Evolutionary conservation across 1,140 invertebrate genomes (phyloP).

Genomic region (Venustaconcha ellipsiformis): DNA sequence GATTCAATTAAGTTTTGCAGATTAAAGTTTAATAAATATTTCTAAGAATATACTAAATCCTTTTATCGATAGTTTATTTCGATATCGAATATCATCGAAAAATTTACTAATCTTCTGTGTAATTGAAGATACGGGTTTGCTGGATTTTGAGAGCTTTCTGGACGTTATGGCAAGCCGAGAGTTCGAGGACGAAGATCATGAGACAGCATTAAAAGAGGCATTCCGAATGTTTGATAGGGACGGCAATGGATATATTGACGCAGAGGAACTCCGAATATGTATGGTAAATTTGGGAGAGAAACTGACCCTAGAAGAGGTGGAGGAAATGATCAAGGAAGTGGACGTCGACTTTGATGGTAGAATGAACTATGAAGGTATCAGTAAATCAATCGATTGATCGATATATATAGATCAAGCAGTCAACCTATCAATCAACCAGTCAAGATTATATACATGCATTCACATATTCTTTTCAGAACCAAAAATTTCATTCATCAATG

Average conservation of each 20-base stretch:
- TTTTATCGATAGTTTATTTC: too few relatives aligned
- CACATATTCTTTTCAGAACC: not conserved
- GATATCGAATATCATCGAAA: too few relatives aligned
- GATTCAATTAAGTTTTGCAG: too few relatives aligned
- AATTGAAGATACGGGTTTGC: constrained; percentile 56
- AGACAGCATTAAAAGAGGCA: constrained; percentile 91
- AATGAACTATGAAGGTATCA: constrained; percentile 66
- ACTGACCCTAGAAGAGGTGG: constrained; percentile 89
- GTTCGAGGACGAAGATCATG: constrained; percentile 55
- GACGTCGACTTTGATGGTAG: constrained; percentile 86
- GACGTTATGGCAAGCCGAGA: constrained; percentile 55
- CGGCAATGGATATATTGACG: constrained; percentile 84
- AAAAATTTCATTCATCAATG: too few relatives aligned
- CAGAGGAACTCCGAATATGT: constrained; percentile 72
- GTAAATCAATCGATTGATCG: not conserved
- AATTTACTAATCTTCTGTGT: not conserved
- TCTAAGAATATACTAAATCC: too few relatives aligned
- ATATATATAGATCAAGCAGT: not conserved
- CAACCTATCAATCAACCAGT: not conserved
- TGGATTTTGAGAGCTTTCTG: constrained; percentile 63
- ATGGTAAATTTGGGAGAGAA: constrained; percentile 96
- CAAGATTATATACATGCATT: not conserved
- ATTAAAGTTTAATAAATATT: too few relatives aligned
- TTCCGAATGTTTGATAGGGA: constrained; percentile 99
- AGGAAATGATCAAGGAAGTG: constrained; percentile 94